Conservation (phyloP, 2,888 invertebrate species). For the Orthonevra nobilis region DNA sequence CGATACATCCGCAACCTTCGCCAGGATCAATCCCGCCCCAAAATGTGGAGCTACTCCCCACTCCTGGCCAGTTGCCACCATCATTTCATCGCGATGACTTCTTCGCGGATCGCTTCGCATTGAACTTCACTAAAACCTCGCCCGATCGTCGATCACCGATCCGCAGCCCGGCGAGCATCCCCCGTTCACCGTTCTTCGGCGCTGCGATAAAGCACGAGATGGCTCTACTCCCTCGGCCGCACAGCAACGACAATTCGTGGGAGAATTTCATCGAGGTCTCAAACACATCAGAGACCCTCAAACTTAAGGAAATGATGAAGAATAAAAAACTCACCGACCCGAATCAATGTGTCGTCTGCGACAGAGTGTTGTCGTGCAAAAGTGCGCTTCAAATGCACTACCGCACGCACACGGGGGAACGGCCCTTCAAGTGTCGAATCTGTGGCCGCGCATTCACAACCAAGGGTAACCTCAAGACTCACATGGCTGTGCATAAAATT, state of each 20-base stretch:
- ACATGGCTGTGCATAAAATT: slow-evolving; percentile 99
- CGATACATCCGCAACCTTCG: slow-evolving; percentile 79
- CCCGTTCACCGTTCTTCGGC: slow-evolving; percentile 79
- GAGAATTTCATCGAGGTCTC: slow-evolving; percentile 96
- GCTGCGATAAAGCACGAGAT: slow-evolving; percentile 79
- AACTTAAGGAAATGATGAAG: slow-evolving; percentile 97
- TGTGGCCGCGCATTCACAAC: slow-evolving; percentile 99
- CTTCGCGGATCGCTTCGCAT: slow-evolving; percentile 77
- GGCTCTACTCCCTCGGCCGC: slow-evolving; percentile 86
- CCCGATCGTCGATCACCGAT: slow-evolving; percentile 79
- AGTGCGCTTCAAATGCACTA: slow-evolving; percentile 99
- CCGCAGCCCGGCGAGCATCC: slow-evolving; percentile 78
- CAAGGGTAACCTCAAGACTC: slow-evolving; percentile 99
- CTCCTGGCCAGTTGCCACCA: slow-evolving; percentile 77
- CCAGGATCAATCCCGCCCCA: slow-evolving; percentile 82
- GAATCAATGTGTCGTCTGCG: slow-evolving; percentile 99
- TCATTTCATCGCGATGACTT: slow-evolving; percentile 78
- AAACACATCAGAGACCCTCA: slow-evolving; percentile 94
- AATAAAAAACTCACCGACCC: slow-evolving; percentile 98
- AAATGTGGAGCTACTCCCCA: slow-evolving; percentile 77
- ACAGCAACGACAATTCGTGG: slow-evolving; percentile 97
- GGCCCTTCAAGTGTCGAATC: slow-evolving; percentile 97
- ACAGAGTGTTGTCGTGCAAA: slow-evolving; percentile 97
- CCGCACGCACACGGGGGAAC: slow-evolving; percentile 81
- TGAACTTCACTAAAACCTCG: slow-evolving; percentile 77